Conservation (phyloP, 1,140 invertebrate genomes). For the Drosophila rufa region DNA sequence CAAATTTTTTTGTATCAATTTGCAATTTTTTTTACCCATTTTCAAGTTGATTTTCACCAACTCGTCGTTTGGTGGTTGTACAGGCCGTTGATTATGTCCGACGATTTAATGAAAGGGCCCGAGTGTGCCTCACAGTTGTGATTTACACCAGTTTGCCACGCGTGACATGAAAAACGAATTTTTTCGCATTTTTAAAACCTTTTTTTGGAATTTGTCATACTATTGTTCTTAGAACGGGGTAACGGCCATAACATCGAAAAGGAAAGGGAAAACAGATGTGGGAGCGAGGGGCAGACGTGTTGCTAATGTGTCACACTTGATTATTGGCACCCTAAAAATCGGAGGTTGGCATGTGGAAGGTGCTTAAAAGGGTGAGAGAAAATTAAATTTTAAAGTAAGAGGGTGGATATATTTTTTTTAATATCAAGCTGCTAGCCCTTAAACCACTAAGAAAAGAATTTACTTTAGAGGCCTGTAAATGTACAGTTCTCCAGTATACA, state of each 20-base stretch:
- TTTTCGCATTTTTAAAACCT: conserved; percentile 27
- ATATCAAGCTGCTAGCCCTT: background rate
- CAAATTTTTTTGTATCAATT: conserved; percentile 78
- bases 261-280: conserved; percentile 38
- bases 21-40: conserved; percentile 77
- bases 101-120: conserved; percentile 67
- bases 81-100: conserved; percentile 54
- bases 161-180: conserved; percentile 67
- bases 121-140: conserved; percentile 51
- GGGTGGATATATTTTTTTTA: conserved; percentile 2
- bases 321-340: conserved; percentile 57
- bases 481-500: conserved; percentile 1
- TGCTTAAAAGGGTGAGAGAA: conserved; percentile 37
- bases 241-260: conserved; percentile 2
- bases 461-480: background rate
- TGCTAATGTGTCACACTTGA: conserved; percentile 78
- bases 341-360: conserved; percentile 37
- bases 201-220: conserved; percentile 26
- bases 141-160: conserved; percentile 66
- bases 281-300: conserved; percentile 45
- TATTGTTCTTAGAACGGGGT: conserved; percentile 53
- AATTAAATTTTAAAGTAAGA: conserved; percentile 14
- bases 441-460: background rate
- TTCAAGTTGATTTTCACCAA: conserved; percentile 68
- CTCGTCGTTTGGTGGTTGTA: conserved; percentile 55